These are phyloP conservation scores for Meiosimyza platycephala DNA, from an alignment of 2,888 invertebrate genomes.

Conservation along the genomic window DNA sequence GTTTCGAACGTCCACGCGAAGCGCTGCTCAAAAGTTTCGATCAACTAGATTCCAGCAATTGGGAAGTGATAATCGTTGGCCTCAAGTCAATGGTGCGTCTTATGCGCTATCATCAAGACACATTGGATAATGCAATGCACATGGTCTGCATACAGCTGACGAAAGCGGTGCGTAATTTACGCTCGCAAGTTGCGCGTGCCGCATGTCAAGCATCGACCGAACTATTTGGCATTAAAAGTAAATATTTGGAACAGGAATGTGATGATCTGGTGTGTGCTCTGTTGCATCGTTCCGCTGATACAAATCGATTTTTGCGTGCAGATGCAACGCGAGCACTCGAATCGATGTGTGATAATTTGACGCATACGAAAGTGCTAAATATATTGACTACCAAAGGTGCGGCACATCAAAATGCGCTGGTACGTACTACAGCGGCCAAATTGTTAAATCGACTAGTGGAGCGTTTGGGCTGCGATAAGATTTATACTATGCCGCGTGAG, in stretches of 20 bases:
- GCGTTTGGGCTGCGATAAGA: slow-evolving; percentile 78
- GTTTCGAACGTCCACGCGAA: slow-evolving; percentile 74
- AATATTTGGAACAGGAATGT: slow-evolving; percentile 77
- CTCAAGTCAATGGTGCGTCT: slow-evolving; percentile 77
- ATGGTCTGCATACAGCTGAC: slow-evolving; percentile 78
- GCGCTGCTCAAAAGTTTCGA: slow-evolving; percentile 73
- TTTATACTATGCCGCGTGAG: slow-evolving; percentile 80
- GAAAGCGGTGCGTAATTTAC: slow-evolving; percentile 85
- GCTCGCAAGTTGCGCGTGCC: slow-evolving; percentile 91
- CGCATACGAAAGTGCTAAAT: slow-evolving; percentile 75
- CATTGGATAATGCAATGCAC: slow-evolving; percentile 75
- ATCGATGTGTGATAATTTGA: slow-evolving; percentile 82
- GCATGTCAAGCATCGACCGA: slow-evolving; percentile 87
- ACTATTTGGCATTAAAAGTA: slow-evolving; percentile 76
- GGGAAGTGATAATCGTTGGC: slow-evolving; percentile 84
- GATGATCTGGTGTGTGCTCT: slow-evolving; percentile 86
- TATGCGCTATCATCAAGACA: slow-evolving; percentile 75
- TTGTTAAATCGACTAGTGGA: slow-evolving; percentile 80
- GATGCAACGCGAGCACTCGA: slow-evolving; percentile 85
- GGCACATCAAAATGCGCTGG: slow-evolving; percentile 86
- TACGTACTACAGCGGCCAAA: slow-evolving; percentile 85
- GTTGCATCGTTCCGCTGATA: slow-evolving; percentile 90
- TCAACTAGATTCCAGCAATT: slow-evolving; percentile 79
- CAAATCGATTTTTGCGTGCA: slow-evolving; percentile 90
- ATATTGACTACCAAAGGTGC: slow-evolving; percentile 79